These are phyloP conservation scores for Ophioninae sp. DNA, from an alignment of 2,888 invertebrate species.

Conservation along the genomic window DNA sequence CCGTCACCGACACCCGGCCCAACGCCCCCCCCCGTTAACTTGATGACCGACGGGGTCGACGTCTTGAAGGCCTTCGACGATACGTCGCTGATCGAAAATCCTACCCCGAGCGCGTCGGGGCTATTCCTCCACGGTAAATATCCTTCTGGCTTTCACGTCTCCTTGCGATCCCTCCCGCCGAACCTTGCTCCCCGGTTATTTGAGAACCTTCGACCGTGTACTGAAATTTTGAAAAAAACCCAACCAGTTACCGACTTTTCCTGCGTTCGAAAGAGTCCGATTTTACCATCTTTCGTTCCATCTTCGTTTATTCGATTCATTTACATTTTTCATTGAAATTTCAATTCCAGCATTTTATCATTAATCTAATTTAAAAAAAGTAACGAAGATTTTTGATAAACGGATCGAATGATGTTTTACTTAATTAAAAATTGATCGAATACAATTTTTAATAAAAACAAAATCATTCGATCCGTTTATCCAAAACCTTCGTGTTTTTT, in stretches of 20 bases:
- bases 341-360: too few species aligned
- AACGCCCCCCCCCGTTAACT: slow-evolving; percentile 80
- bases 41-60: slow-evolving; percentile 81
- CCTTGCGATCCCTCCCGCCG: slow-evolving; percentile 41
- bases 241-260: neutral
- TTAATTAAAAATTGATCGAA: too few species aligned
- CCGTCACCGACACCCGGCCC: slow-evolving; percentile 77
- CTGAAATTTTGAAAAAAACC: slow-evolving; percentile 70
- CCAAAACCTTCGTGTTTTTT: too few species aligned
- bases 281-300: too few species aligned
- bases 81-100: slow-evolving; percentile 46
- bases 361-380: too few species aligned
- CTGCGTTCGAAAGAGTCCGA: too few species aligned
- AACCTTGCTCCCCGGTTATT: slow-evolving; percentile 69
- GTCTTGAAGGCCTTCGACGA: slow-evolving; percentile 78
- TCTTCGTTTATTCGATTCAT: too few species aligned
- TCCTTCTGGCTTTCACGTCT: slow-evolving; percentile 7
- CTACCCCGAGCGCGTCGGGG: slow-evolving; percentile 45
- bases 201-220: slow-evolving; percentile 75
- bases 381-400: too few species aligned
- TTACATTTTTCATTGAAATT: too few species aligned
- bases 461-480: too few species aligned
- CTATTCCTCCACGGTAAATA: slow-evolving; percentile 10
- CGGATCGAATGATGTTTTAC: too few species aligned
- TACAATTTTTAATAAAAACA: too few species aligned